Percentiles rank a stretch among this genome's conserved stretches.
Evolutionary conservation across 92 coral and sea anemone genomes (phyloP).

Genomic region (Epizoanthus ramosus): DNA sequence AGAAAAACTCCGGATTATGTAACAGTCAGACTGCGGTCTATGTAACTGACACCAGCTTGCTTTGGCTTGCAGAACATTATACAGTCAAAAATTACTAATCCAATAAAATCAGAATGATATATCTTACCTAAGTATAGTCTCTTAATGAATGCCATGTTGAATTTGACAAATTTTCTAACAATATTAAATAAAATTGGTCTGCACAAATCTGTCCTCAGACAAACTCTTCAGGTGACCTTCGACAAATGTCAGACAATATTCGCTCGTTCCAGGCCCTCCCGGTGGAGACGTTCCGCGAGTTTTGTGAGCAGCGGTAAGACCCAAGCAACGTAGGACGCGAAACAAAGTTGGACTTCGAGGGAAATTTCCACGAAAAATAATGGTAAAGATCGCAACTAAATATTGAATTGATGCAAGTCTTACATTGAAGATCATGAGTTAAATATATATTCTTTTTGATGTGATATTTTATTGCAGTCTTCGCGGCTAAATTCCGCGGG

Average conservation of each 20-base stretch:
- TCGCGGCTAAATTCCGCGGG: constrained; percentile 54
- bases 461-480: constrained; percentile 30
- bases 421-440: not conserved
- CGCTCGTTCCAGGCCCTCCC: not conserved
- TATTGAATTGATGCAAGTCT: not conserved
- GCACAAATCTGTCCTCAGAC: not conserved
- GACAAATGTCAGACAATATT: not conserved
- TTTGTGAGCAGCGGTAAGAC: not conserved
- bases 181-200: not conserved
- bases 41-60: not conserved
- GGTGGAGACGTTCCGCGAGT: not conserved
- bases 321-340: not conserved
- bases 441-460: not conserved
- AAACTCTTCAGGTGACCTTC: not conserved
- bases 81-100: not conserved
- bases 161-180: not conserved
- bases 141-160: constrained; percentile 13
- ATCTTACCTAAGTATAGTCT: constrained; percentile 28
- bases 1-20: not conserved
- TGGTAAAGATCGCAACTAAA: not conserved
- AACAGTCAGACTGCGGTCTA: not conserved
- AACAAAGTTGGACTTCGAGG: not conserved
- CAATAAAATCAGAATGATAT: not conserved
- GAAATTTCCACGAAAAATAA: not conserved
- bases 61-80: no score